phyloP scores from a whole-genome alignment of 2,797 vertebrate genomes.

The Liparis tanakae region DNA sequence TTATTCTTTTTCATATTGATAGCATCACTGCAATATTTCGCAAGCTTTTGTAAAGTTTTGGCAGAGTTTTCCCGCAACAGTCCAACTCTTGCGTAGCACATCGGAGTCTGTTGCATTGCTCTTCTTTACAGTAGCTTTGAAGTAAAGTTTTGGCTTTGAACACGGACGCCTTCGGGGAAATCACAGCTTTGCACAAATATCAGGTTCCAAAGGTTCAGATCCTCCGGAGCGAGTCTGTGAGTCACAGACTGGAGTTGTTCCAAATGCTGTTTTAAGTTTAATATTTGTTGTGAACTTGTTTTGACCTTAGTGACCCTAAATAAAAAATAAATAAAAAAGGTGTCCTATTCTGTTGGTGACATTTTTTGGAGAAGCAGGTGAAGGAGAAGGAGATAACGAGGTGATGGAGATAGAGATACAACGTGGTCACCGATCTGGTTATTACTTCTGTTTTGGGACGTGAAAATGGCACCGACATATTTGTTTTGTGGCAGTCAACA shows the following conservation, averaged over 20 bases:
- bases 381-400: not conserved
- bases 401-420: not conserved
- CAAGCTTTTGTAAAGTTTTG: not conserved
- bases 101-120: conserved; percentile 31
- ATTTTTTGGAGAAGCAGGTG: too few species aligned
- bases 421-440: not conserved
- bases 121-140: conserved; percentile 44
- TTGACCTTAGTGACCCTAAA: not conserved
- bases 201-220: conserved; percentile 48
- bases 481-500: not conserved
- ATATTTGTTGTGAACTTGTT: conserved; percentile 45
- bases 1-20: not conserved
- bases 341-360: not conserved
- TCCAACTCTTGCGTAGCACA: not conserved
- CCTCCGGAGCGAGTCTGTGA: conserved; percentile 24
- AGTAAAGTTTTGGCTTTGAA: conserved; percentile 60
- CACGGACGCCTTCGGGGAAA: conserved; percentile 54
- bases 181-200: conserved; percentile 59
- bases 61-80: conserved; percentile 7
- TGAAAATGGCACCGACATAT: not conserved
- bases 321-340: not conserved
- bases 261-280: conserved; percentile 30
- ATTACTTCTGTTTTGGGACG: not conserved
- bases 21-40: conserved; percentile 3
- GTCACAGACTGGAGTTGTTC: conserved; percentile 27